Percentiles rank a stretch among this genome's conserved stretches.
Conservation (phyloP, 1,140 invertebrate genomes). For the Wiebesia pumilae region DNA sequence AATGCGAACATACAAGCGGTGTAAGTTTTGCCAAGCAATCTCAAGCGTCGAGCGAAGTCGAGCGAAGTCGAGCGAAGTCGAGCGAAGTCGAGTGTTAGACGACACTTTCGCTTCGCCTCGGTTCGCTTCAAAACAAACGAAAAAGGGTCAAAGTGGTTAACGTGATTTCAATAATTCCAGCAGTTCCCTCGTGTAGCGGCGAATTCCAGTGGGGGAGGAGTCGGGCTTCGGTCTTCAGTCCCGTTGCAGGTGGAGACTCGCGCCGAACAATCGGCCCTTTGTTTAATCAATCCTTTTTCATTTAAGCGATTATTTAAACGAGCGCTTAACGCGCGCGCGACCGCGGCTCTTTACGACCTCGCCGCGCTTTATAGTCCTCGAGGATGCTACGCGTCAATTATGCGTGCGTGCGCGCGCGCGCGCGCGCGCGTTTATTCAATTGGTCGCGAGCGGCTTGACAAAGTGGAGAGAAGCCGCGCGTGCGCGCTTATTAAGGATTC, state of each 20-base stretch:
- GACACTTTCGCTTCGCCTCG: no score
- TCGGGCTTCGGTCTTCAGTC: background rate
- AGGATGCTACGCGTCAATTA: conserved; percentile 47
- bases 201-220: background rate
- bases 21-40: no score
- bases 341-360: conserved; percentile 17
- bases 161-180: background rate
- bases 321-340: background rate
- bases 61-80: no score
- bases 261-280: conserved; percentile 47
- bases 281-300: conserved; percentile 49
- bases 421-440: conserved; percentile 32
- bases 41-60: no score
- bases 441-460: conserved; percentile 30
- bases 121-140: no score
- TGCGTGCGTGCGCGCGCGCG: background rate
- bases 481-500: conserved; percentile 31
- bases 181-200: background rate
- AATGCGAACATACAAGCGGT: no score
- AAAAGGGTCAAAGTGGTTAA: no score
- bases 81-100: no score
- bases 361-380: conserved; percentile 3
- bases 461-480: background rate
- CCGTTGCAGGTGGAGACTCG: conserved; percentile 9
- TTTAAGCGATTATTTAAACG: conserved; percentile 44